These are phyloP conservation scores for Bombus sylvicola DNA, from an alignment of 1,140 invertebrate genomes.

Conservation along the genomic window DNA sequence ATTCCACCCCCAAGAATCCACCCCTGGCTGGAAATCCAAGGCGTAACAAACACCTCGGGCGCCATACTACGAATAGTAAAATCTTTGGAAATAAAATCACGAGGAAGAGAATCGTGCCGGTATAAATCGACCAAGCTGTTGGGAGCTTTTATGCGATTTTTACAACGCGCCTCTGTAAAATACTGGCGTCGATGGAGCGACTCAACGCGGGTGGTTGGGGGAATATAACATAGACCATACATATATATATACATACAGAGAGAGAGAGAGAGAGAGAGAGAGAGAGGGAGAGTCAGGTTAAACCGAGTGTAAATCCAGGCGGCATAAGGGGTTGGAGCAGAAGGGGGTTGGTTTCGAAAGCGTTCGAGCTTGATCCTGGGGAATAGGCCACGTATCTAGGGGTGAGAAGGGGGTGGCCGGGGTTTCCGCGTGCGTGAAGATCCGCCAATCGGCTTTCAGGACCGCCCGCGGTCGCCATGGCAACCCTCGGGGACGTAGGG, in stretches of 20 bases:
- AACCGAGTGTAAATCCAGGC: conserved; percentile 65
- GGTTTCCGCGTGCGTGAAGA: conserved; percentile 64
- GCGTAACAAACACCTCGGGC: not conserved
- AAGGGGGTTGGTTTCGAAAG: not conserved
- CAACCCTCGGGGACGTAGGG: conserved; percentile 65
- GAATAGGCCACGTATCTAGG: conserved; percentile 37
- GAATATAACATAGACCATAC: conserved; percentile 6
- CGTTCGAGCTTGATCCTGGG: conserved; percentile 54
- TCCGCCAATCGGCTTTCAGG: conserved; percentile 66
- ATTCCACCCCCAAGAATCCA: not conserved
- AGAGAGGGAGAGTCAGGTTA: conserved; percentile 36
- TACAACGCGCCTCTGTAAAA: conserved; percentile 63
- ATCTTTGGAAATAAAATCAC: conserved; percentile 27
- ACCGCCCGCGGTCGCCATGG: conserved; percentile 75
- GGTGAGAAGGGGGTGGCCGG: conserved; percentile 55
- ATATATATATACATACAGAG: no score
- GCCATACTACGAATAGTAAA: not conserved
- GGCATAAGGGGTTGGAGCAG: not conserved
- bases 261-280: not conserved
- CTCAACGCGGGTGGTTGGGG: conserved; percentile 1
- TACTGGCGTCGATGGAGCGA: conserved; percentile 51
- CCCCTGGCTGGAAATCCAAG: not conserved
- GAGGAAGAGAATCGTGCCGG: not conserved
- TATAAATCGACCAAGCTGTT: conserved; percentile 64
- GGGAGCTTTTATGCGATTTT: conserved; percentile 68